phyloP scores from a whole-genome alignment of 2,113 vertebrate species.

The Chlorodrepanis virens region DNA sequence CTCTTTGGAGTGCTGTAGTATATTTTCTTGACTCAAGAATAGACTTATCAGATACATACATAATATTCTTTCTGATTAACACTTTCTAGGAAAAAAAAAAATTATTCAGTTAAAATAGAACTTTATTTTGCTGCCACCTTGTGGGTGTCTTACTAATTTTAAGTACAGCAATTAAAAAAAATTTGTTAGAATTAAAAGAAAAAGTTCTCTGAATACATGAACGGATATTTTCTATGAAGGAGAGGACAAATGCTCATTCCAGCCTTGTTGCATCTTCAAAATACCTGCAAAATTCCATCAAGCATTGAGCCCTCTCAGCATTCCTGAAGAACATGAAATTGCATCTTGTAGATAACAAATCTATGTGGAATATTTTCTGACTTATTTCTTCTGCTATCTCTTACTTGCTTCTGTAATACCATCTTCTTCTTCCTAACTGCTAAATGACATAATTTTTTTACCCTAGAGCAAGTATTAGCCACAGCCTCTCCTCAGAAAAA shows the following conservation, averaged over 20 bases:
- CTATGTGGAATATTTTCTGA: background rate
- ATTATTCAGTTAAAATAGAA: background rate
- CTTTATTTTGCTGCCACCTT: conserved; percentile 73
- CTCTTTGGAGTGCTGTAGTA: background rate
- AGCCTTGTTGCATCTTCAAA: background rate
- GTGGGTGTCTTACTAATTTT: conserved; percentile 15
- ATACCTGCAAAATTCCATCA: background rate
- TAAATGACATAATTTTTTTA: background rate
- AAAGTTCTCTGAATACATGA: background rate
- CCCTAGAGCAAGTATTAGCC: background rate
- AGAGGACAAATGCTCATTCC: background rate
- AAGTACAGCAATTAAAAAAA: background rate
- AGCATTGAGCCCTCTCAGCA: background rate
- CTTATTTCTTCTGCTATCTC: background rate
- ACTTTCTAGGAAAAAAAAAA: background rate
- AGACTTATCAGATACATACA: background rate
- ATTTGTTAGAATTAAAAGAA: background rate
- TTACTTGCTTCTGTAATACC: background rate
- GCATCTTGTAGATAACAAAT: background rate
- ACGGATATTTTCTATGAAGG: background rate
- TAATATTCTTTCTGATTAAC: background rate
- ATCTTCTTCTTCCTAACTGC: background rate
- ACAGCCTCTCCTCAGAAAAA: background rate
- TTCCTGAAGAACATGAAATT: background rate
- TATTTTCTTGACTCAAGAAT: background rate